Base-by-base conservation (phyloP, 2,113 vertebrate species). In the Chunga burmeisteri region DNA sequence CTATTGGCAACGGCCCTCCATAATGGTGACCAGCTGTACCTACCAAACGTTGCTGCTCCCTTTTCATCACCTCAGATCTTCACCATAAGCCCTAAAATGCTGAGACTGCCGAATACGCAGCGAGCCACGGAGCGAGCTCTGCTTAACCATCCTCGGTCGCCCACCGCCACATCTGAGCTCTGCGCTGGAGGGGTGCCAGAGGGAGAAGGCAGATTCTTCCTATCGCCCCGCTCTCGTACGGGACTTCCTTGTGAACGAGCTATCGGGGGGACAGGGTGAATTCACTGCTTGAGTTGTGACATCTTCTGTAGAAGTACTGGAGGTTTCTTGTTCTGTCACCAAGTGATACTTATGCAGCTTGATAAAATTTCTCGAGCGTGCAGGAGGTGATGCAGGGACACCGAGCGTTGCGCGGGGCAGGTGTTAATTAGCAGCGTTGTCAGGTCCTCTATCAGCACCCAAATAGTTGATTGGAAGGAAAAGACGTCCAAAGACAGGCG, bases 21-120 rank as follows among this genome's bases (percentile, higher is more conserved):
- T 94, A 93, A 95, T 67, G 70, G 95, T 93, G 94, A 96, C 97
- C 98, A 98, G 97, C 98, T 98, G 98, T 91, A 98, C 96, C 98
- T 96, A 95, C 98, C 97, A 95, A 98, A 97, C 80, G 87, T 97
- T 98, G 97, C 98, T 97, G 91, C 96, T 96, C 63, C 36, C 63
- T 94, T 98, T 96, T 84, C 92, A 97, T 97, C 98, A 97, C 98
- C 98, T 97, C 96, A 93, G 79, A 98, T 98, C 98, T 98, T 94
- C 92, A 88, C 96, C 93, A 80, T 95, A 96, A 98, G 97, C 98
- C 97, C 97, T 94, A 96, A 96, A 98, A 95, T 90, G 97, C 96
- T 91, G 97, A 93, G 91, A 73, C 92, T 94, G 97, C 97, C 88
- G 90, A 97, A 98, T 97, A 98, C 61, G 93, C 98, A 95, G 93